A percentile compares a stretch with the other conserved stretches of the same genome.
These are phyloP conservation scores for Macrotis lagotis DNA, from an alignment of 2,113 vertebrate species.

Conservation along the genomic window DNA sequence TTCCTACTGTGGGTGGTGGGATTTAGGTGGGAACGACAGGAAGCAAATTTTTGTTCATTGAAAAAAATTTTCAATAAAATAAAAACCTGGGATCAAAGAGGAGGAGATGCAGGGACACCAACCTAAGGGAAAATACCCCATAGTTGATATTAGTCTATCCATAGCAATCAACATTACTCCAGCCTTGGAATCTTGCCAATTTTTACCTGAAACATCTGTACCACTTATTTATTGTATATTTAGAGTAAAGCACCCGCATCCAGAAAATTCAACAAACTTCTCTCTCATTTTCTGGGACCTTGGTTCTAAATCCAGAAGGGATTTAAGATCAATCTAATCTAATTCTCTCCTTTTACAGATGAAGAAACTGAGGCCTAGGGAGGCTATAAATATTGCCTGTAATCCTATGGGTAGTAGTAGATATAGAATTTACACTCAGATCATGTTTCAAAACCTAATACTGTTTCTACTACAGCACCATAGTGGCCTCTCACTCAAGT, in stretches of 20 bases:
- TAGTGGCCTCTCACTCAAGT: background rate
- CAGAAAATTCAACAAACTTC: background rate
- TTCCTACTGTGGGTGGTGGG: background rate
- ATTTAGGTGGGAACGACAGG: background rate
- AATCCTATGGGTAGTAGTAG: background rate
- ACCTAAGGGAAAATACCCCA: background rate
- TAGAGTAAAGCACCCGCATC: background rate
- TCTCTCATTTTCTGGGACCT: background rate
- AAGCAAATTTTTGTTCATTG: background rate
- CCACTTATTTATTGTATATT: background rate
- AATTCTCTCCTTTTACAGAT: background rate
- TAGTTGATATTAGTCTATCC: background rate
- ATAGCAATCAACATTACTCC: background rate
- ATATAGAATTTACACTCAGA: background rate
- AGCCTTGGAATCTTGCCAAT: background rate
- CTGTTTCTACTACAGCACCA: background rate
- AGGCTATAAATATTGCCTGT: background rate
- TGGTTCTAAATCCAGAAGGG: background rate
- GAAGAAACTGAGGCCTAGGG: background rate
- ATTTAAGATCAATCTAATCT: background rate
- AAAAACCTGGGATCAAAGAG: background rate
- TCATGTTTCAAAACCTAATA: background rate
- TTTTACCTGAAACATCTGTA: background rate
- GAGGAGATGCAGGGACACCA: background rate
- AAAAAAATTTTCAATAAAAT: background rate